Evolutionary conservation across 2,888 invertebrate species (phyloP).

Genomic region (Drosophila quasianomalipes): DNA sequence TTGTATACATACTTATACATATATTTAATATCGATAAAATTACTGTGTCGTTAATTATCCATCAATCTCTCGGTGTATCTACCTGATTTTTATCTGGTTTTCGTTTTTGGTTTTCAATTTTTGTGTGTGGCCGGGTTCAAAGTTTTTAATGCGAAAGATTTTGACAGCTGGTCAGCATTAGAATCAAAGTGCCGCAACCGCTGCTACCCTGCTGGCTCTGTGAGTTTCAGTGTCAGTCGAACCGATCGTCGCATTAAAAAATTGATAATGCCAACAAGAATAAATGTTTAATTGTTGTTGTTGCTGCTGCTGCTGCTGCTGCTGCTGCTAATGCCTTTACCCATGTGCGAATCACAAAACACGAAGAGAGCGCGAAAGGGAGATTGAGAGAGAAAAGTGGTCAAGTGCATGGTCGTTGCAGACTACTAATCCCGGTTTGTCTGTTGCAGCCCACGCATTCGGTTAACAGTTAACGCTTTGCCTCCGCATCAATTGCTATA

Average conservation of each 20-base stretch:
- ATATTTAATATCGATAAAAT: neutral
- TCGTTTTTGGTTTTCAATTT: conserved; percentile 2
- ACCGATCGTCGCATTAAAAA: conserved; percentile 19
- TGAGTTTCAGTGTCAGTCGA: neutral
- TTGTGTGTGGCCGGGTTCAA: conserved; percentile 50
- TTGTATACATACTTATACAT: neutral
- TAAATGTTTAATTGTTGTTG: conserved; percentile 10
- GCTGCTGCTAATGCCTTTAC: neutral
- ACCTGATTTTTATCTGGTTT: conserved; percentile 43
- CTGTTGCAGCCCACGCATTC: conserved; percentile 53
- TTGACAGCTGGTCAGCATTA: conserved; percentile 23
- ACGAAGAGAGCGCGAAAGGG: conserved; percentile 1
- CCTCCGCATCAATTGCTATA: conserved; percentile 28
- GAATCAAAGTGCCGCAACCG: conserved; percentile 43
- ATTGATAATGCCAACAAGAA: conserved; percentile 33
- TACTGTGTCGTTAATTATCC: conserved; percentile 33
- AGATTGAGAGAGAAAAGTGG: conserved; percentile 13
- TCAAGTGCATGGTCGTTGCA: conserved; percentile 43
- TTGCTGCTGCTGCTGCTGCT: neutral
- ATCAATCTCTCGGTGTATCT: conserved; percentile 37
- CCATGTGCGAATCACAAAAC: conserved; percentile 26
- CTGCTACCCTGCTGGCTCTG: neutral
- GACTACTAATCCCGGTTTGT: conserved; percentile 35
- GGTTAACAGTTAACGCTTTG: conserved; percentile 47
- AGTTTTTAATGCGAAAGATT: conserved; percentile 18